Percentiles rank a stretch among this genome's conserved stretches.
phyloP scores from a whole-genome alignment of 2,113 vertebrate genomes.

The Helogale parvula region DNA sequence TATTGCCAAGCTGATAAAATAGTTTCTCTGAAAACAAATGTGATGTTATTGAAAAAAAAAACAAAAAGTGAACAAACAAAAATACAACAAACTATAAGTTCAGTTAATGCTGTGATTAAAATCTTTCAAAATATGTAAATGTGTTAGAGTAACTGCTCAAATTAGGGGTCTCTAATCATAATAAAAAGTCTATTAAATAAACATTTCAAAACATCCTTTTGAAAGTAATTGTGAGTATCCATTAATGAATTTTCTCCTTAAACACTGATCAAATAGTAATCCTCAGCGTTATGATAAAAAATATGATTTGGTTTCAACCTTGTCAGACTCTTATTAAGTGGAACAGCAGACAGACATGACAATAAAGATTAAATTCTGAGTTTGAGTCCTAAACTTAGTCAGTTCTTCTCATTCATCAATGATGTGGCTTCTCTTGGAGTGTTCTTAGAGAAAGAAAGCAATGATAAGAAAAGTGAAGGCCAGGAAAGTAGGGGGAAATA shows the following conservation, averaged over 20 bases:
- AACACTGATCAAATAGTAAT: not conserved
- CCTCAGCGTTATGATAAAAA: not conserved
- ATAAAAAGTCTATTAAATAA: not conserved
- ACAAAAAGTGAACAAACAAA: too few species aligned
- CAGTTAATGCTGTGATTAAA: not conserved
- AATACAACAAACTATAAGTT: not conserved
- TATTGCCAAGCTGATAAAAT: not conserved
- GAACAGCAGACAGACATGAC: not conserved
- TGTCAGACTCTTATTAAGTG: not conserved
- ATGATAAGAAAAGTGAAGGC: not conserved
- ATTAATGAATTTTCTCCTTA: constrained; percentile 1
- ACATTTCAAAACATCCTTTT: not conserved
- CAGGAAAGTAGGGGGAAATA: not conserved
- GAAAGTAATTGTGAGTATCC: constrained; percentile 17
- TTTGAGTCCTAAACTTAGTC: not conserved
- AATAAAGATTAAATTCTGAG: not conserved
- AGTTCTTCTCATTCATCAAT: not conserved
- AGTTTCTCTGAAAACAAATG: constrained; percentile 10
- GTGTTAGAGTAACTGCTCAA: not conserved
- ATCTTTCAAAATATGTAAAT: not conserved
- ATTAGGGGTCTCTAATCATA: not conserved
- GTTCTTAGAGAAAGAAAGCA: not conserved
- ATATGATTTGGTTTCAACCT: not conserved
- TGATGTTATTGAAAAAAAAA: not conserved
- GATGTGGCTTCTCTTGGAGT: not conserved